These are phyloP conservation scores for Neolamprologus brichardi DNA, from an alignment of 2,113 vertebrate species.

Conservation along the genomic window DNA sequence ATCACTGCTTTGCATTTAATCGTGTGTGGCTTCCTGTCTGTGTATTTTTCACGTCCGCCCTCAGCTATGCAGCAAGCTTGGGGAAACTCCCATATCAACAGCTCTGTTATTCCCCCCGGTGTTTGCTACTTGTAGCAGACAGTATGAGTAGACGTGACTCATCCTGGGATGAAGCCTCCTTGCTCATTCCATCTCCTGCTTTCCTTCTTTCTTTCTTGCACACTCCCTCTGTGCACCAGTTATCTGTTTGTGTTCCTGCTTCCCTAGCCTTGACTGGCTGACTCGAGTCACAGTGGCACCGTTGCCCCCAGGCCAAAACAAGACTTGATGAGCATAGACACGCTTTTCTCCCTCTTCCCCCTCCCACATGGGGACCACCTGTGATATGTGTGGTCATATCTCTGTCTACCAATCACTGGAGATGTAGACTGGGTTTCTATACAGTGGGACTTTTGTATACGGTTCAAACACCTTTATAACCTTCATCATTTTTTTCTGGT, in stretches of 20 bases:
- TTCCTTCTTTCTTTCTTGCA: neutral
- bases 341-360: constrained; percentile 7
- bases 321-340: constrained; percentile 51
- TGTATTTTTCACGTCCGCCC: constrained; percentile 9
- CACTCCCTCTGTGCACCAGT: neutral
- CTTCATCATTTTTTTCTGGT: neutral
- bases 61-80: constrained; percentile 5
- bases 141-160: constrained; percentile 41
- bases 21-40: neutral
- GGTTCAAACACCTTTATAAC: neutral
- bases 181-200: constrained; percentile 29
- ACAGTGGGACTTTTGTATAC: neutral
- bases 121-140: constrained; percentile 11
- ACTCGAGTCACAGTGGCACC: constrained; percentile 54
- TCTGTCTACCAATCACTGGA: neutral
- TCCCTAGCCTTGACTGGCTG: constrained; percentile 43
- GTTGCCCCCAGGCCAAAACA: constrained; percentile 68
- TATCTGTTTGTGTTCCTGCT: constrained; percentile 41
- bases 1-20: neutral
- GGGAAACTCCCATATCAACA: constrained; percentile 34
- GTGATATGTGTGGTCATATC: neutral
- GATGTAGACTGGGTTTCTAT: neutral
- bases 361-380: constrained; percentile 2
- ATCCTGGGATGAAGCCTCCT: constrained; percentile 26
- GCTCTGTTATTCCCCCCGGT: constrained; percentile 19